These are phyloP conservation scores for Drosophila nikananu DNA, from an alignment of 1,140 invertebrate species.

Conservation along the genomic window DNA sequence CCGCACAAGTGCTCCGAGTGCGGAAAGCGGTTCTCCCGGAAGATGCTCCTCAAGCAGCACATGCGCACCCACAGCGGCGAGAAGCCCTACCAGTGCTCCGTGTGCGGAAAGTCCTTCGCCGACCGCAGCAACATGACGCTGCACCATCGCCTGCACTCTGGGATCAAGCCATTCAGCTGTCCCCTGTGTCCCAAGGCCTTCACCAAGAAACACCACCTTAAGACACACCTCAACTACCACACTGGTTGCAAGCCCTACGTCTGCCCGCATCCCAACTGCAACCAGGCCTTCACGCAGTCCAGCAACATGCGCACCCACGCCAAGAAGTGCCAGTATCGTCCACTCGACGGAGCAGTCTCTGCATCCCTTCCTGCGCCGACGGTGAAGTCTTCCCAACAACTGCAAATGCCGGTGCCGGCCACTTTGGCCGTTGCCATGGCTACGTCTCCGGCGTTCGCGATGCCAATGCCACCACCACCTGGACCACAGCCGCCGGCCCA, in stretches of 20 bases:
- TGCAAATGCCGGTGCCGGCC: conserved; percentile 32
- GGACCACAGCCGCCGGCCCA: conserved; percentile 58
- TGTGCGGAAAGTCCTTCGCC: conserved; percentile 87
- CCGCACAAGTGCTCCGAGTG: conserved; percentile 94
- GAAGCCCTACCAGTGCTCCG: conserved; percentile 83
- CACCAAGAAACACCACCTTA: conserved; percentile 93
- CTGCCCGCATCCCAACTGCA: conserved; percentile 90
- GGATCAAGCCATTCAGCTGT: conserved; percentile 95
- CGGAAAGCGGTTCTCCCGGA: conserved; percentile 94
- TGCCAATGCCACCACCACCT: conserved; percentile 57
- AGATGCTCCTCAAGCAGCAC: conserved; percentile 93
- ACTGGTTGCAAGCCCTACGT: conserved; percentile 91
- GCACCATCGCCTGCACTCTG: conserved; percentile 91
- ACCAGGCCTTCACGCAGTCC: conserved; percentile 91
- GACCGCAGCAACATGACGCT: conserved; percentile 93
- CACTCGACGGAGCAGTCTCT: conserved; percentile 51
- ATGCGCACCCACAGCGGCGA: conserved; percentile 89
- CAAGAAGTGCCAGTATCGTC: conserved; percentile 88
- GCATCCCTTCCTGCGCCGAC: conserved; percentile 33
- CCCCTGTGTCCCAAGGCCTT: conserved; percentile 94
- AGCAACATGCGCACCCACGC: conserved; percentile 93
- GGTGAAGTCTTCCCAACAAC: conserved; percentile 27
- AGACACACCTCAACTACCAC: conserved; percentile 94
- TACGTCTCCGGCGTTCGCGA: conserved; percentile 34
- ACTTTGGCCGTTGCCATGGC: conserved; percentile 44